A percentile compares a stretch with the other conserved stretches of the same genome.
These are phyloP conservation scores for Meteorus cinctellus DNA, from an alignment of 2,888 invertebrate species.

Conservation along the genomic window DNA sequence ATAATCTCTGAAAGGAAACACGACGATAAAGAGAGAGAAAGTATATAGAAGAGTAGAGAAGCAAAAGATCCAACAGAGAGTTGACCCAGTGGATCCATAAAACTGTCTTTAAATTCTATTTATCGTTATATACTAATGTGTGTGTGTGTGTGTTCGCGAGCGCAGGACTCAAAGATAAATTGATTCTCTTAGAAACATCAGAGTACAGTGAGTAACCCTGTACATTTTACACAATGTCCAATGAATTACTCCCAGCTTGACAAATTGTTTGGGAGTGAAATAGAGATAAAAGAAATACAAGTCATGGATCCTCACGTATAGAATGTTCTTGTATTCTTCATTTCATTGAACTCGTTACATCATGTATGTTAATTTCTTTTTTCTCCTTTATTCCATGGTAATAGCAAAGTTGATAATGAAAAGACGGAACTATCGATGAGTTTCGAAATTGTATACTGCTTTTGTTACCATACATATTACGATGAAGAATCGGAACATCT, in stretches of 20 bases:
- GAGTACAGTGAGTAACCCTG: not conserved
- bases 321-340: not conserved
- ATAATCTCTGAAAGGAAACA: constrained; percentile 4
- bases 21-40: not conserved
- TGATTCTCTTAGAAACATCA: constrained; percentile 1
- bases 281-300: not conserved
- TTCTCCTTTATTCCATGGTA: not conserved
- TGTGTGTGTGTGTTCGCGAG: not conserved
- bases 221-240: not conserved
- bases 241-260: not conserved
- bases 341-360: not conserved
- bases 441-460: not conserved
- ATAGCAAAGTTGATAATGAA: not conserved
- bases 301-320: not conserved
- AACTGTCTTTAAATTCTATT: constrained; percentile 25
- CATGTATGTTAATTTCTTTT: not conserved
- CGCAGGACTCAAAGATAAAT: not conserved
- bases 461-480: constrained; percentile 2
- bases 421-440: not conserved
- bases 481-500: constrained; percentile 17
- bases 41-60: constrained; percentile 1
- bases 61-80: not conserved
- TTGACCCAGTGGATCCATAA: constrained; percentile 33
- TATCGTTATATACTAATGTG: not conserved
- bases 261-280: not conserved